phyloP scores from a whole-genome alignment of 2,888 invertebrate species.

The Dastarcus helophoroides region DNA sequence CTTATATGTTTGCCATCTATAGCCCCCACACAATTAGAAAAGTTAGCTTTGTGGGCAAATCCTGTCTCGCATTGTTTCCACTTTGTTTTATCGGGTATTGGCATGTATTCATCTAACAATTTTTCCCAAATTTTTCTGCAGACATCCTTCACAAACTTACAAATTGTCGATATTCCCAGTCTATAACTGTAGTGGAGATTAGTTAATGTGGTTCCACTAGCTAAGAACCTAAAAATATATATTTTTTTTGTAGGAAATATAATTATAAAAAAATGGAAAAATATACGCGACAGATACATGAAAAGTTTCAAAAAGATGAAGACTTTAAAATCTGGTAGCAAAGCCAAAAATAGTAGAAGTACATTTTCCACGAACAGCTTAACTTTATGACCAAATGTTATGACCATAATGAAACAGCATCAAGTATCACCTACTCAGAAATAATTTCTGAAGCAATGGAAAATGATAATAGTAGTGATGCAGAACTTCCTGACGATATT shows the following conservation, averaged over 20 bases:
- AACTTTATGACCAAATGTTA: too few species aligned
- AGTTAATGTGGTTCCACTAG: slow-evolving; percentile 12
- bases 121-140: slow-evolving; percentile 14
- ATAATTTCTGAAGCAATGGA: too few species aligned
- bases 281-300: slow-evolving; percentile 3
- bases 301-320: neutral
- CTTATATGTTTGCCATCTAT: slow-evolving; percentile 16
- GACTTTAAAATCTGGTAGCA: slow-evolving; percentile 4
- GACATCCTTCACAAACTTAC: slow-evolving; percentile 13
- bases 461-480: too few species aligned
- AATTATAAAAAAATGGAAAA: slow-evolving; percentile 2
- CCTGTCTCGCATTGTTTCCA: slow-evolving; percentile 14
- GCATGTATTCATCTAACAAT: slow-evolving; percentile 10
- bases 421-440: too few species aligned
- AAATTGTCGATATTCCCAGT: slow-evolving; percentile 16
- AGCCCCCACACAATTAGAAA: slow-evolving; percentile 14
- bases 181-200: slow-evolving; percentile 14
- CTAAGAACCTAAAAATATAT: slow-evolving; percentile 15
- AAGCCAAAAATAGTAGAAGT: slow-evolving; percentile 4
- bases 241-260: slow-evolving; percentile 7
- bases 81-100: slow-evolving; percentile 12
- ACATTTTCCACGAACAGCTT: too few species aligned
- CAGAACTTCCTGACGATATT: too few species aligned
- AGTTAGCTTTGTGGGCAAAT: slow-evolving; percentile 15
- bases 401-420: too few species aligned